Percentiles rank a stretch among this genome's conserved stretches.
Evolutionary conservation across 2,888 invertebrate species (phyloP).

Genomic region (Ptilodon capucinus): DNA sequence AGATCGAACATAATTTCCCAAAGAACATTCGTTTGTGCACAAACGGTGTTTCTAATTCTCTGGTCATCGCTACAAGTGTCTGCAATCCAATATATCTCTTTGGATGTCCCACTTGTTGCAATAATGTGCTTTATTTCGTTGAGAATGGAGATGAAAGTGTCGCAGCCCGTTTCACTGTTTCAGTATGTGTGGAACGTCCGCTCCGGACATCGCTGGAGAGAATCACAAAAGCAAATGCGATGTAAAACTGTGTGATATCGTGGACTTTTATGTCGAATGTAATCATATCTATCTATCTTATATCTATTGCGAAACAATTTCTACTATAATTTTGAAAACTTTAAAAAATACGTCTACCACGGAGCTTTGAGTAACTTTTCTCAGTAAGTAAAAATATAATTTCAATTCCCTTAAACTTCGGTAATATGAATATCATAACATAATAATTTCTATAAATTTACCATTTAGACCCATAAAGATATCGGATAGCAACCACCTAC

Average conservation of each 20-base stretch:
- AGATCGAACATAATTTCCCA: conserved; percentile 11
- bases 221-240: conserved; percentile 30
- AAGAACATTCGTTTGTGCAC: conserved; percentile 11
- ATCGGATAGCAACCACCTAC: too few species aligned
- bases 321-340: too few species aligned
- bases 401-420: too few species aligned
- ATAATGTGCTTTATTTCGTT: conserved; percentile 11
- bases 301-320: too few species aligned
- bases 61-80: conserved; percentile 11
- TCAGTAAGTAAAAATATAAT: too few species aligned
- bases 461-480: too few species aligned
- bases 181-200: conserved; percentile 55
- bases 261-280: background rate
- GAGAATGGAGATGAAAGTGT: conserved; percentile 5
- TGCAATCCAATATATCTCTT: conserved; percentile 1
- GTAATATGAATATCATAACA: too few species aligned
- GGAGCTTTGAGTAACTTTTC: too few species aligned
- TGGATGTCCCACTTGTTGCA: background rate
- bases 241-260: background rate
- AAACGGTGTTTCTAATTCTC: conserved; percentile 27
- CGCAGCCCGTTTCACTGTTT: conserved; percentile 18
- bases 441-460: too few species aligned
- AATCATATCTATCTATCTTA: too few species aligned
- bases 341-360: too few species aligned
- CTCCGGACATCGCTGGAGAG: conserved; percentile 48